phyloP scores from a whole-genome alignment of 2,797 vertebrate species.

The Sternarchorhynchus goeldii region DNA sequence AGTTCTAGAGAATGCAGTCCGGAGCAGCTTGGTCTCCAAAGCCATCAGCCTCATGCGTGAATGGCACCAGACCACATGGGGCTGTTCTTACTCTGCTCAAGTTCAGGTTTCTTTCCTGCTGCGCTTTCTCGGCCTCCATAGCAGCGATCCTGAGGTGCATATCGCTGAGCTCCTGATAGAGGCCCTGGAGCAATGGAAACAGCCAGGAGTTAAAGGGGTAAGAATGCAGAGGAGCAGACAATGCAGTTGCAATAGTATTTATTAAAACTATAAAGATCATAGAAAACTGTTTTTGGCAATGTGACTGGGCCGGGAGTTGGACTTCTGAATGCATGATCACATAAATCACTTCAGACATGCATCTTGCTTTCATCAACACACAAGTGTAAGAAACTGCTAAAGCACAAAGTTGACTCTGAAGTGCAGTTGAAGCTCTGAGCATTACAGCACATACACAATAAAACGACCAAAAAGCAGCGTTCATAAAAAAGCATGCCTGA shows the following conservation, averaged over 20 bases:
- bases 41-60: slow-evolving; percentile 19
- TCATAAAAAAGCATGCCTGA: background rate
- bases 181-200: slow-evolving; percentile 71
- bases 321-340: background rate
- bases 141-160: slow-evolving; percentile 84
- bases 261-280: background rate
- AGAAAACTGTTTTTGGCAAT: background rate
- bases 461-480: background rate
- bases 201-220: slow-evolving; percentile 42
- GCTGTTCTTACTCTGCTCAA: slow-evolving; percentile 82
- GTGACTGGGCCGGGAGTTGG: background rate
- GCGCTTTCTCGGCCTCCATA: slow-evolving; percentile 86
- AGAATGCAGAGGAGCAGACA: slow-evolving; percentile 19
- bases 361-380: background rate
- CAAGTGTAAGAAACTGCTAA: background rate
- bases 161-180: slow-evolving; percentile 88
- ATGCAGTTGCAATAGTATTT: background rate
- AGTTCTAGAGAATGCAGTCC: too few relatives aligned
- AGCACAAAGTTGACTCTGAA: background rate
- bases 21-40: background rate
- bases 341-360: background rate
- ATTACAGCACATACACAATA: background rate
- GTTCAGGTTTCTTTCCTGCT: slow-evolving; percentile 89
- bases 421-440: background rate
- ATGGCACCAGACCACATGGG: slow-evolving; percentile 14